Base-by-base conservation (phyloP, 2,113 vertebrate species). In the Hippocampus abdominalis region DNA sequence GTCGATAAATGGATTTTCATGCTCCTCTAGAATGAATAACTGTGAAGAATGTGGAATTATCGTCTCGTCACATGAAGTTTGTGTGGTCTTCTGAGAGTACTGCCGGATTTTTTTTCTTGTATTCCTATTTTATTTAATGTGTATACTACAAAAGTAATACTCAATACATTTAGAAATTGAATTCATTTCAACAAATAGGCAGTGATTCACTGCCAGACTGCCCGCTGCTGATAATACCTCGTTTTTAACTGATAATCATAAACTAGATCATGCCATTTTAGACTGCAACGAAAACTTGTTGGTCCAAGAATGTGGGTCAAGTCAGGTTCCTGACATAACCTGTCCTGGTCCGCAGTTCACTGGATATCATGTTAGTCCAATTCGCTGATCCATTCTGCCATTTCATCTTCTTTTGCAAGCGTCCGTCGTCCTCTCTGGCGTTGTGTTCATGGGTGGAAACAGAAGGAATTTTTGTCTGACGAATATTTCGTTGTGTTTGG, bases 1-100 rank as follows among this genome's bases (percentile, higher is more conserved):
- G 85, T 88, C 85, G 85, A 89, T 90, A 89, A 91, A 88, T 88
- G 84, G 89, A 89, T 89, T 91, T 87, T 81, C 87, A 89, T 88
- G 90, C 89, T 81, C 77, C 81, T 89, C 87, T 88, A 79, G 84
- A 86, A 83, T 87, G 87, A 89, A 86, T 44, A 88, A 87, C 83
- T 88, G 88, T 89, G 88, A 84, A 89, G 82, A 91, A 91, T 89
- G 86, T 79, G 85, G 83, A 84, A 86, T 90, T 89, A 87, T 85
- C 78, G 80, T 74, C 84, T 78, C 74, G 15, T 27, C 68, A 63
- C 59, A 9, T 60, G 70, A 71, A 82, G 79, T 66, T 81, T 86
- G 86, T 86, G 88, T 88, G 88, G 87, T 87, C 88, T 75, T 44
- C 60, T 60, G 80, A 86, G 87, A 85, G 68, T 46, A 79, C 73